Base-by-base conservation (phyloP, 2,888 invertebrate species). In the Trachelus tabidus region DNA sequence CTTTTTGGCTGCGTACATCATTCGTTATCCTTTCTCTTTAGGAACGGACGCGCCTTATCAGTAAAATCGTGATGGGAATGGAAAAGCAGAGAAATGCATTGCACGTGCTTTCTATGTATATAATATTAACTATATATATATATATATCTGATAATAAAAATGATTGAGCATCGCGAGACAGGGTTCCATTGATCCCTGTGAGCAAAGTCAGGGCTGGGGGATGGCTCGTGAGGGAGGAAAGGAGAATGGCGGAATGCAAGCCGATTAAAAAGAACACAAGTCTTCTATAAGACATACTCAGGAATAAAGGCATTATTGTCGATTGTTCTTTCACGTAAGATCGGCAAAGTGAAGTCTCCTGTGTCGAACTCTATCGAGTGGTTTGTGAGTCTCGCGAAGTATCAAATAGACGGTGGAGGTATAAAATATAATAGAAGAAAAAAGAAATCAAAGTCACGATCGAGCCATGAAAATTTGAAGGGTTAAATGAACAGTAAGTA, bases 261-360 rank as follows among this genome's bases (percentile, higher is more conserved):
- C 23, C 23, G 73, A 56, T 31, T 75, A 77, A 81, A 81, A 79
- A 81, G 78, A 76, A 75, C 79, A 68, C 34, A 33, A 56, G 56
- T 23, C 23, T 56, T 9, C 56, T 74, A 76, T 69, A 78, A 82
- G 74, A 77, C 68, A 73, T 75, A 34, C 68, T 74, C 37, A 76
- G 75, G 83, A 83, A 88, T 86, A 84, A 85, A 85, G 85, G 85
- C 83, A 86, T 87, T 87, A 88, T 87, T 88, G 86, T 87, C 84
- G 83, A 85, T 87, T 88, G 85, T 87, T 83, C 85, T 84, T 84
- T 84, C 84, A 82, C 79, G 77, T 79, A 31, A 71, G 71, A 71
- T 12, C 71, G 71, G 12, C 71, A 31, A 34, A 33, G 71, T 33
- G 15, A 12, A 71, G 71, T 71, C 56, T 23, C 56, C 23, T 23